These are phyloP conservation scores for Diplodus sargus DNA, from an alignment of 2,797 vertebrate species.

Conservation along the genomic window DNA sequence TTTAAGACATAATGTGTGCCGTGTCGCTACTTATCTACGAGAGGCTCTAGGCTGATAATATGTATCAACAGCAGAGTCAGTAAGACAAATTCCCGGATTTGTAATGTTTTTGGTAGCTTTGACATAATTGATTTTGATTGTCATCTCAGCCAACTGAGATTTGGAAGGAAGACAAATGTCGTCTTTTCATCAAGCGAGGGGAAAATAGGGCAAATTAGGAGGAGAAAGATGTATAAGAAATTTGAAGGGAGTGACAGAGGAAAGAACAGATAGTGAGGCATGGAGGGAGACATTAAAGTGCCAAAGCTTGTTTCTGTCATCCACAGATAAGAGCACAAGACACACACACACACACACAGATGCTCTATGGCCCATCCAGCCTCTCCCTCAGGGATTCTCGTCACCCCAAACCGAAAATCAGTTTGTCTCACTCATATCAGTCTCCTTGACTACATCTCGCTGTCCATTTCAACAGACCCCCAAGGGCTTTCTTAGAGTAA, in stretches of 20 bases:
- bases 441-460: constrained; percentile 67
- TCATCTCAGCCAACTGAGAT: neutral
- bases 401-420: constrained; percentile 79
- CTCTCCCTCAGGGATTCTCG: constrained; percentile 55
- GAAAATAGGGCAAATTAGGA: constrained; percentile 3
- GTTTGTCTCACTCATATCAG: constrained; percentile 71
- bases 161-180: constrained; percentile 26
- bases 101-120: constrained; percentile 9
- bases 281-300: constrained; percentile 50
- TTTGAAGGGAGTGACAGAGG: constrained; percentile 25
- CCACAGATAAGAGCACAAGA: constrained; percentile 68
- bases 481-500: constrained; percentile 52
- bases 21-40: neutral
- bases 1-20: neutral
- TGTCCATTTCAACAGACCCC: constrained; percentile 73
- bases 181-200: constrained; percentile 28
- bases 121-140: constrained; percentile 18
- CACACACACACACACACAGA: constrained; percentile 35
- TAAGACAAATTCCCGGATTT: constrained; percentile 6
- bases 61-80: neutral
- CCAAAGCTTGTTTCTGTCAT: constrained; percentile 76
- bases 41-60: constrained; percentile 6
- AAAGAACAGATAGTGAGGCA: constrained; percentile 19
- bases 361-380: constrained; percentile 53
- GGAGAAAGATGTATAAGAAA: constrained; percentile 11